These are phyloP conservation scores for Cervus canadensis DNA, from an alignment of 2,113 vertebrate species.

Conservation along the genomic window DNA sequence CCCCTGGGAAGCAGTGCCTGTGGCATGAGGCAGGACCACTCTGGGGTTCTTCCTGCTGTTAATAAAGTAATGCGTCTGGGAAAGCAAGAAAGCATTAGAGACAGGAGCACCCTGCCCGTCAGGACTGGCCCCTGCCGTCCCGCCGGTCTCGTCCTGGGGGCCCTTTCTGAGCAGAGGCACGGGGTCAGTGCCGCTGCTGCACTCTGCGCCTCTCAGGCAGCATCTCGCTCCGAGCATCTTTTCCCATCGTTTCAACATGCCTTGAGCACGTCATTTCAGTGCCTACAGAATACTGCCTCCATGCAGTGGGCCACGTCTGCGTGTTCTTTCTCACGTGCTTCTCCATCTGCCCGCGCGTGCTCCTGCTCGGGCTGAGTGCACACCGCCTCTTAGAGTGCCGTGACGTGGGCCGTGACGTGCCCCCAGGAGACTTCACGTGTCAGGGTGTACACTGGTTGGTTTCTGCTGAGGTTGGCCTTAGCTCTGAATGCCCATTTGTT, in stretches of 20 bases:
- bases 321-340: not conserved
- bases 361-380: not conserved
- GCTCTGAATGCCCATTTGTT: not conserved
- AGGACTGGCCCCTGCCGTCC: not conserved
- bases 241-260: not conserved
- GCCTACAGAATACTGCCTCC: not conserved
- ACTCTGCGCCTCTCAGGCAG: not conserved
- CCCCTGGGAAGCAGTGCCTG: not conserved
- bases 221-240: not conserved
- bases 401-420: not conserved
- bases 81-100: not conserved
- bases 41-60: not conserved
- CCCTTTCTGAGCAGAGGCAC: not conserved
- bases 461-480: not conserved
- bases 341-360: not conserved
- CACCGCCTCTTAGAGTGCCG: not conserved
- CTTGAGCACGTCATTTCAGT: not conserved
- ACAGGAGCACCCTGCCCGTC: not conserved
- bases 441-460: not conserved
- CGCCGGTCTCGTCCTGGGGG: not conserved
- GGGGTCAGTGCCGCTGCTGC: rapidly evolving
- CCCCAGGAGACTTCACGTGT: not conserved
- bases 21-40: not conserved
- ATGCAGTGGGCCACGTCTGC: not conserved
- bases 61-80: not conserved